Percentiles rank a stretch among this genome's conserved stretches.
phyloP scores from a whole-genome alignment of 1,140 invertebrate species.

The Drosophila nikananu region DNA sequence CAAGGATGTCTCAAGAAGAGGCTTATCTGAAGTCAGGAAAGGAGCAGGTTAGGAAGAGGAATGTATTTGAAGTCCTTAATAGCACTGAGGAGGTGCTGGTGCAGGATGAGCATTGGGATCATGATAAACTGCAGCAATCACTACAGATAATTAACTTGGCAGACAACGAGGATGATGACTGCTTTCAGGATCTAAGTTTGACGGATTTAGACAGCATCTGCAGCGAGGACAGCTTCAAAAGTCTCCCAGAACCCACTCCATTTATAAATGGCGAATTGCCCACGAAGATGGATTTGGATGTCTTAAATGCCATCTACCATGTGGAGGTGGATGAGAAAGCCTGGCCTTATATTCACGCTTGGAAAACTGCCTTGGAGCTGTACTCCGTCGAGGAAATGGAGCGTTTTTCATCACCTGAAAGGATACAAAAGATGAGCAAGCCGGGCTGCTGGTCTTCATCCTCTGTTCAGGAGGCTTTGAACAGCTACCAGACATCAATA shows the following conservation, averaged over 20 bases:
- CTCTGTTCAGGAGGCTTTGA: background rate
- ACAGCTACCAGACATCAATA: background rate
- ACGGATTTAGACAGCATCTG: background rate
- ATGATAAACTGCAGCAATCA: background rate
- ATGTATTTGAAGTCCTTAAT: conserved; percentile 6
- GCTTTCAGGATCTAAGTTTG: background rate
- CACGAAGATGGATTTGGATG: conserved; percentile 90
- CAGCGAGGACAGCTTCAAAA: conserved; percentile 78
- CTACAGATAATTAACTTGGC: background rate
- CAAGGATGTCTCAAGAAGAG: conserved; percentile 85
- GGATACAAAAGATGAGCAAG: conserved; percentile 34
- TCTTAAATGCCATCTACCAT: conserved; percentile 88
- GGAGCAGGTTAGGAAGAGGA: conserved; percentile 15
- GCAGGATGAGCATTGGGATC: background rate
- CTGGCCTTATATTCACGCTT: conserved; percentile 89
- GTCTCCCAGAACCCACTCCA: background rate
- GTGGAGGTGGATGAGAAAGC: conserved; percentile 86
- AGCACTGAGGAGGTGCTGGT: no score
- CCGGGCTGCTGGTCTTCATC: background rate
- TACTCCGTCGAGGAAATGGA: conserved; percentile 87
- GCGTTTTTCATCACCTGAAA: conserved; percentile 67
- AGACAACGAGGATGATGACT: background rate
- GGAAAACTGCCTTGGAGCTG: conserved; percentile 88
- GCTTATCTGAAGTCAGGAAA: conserved; percentile 88
- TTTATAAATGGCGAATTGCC: conserved; percentile 86